A percentile compares a stretch with the other conserved stretches of the same genome.
phyloP scores from a whole-genome alignment of 1,140 invertebrate genomes.

The Littorina saxatilis region DNA sequence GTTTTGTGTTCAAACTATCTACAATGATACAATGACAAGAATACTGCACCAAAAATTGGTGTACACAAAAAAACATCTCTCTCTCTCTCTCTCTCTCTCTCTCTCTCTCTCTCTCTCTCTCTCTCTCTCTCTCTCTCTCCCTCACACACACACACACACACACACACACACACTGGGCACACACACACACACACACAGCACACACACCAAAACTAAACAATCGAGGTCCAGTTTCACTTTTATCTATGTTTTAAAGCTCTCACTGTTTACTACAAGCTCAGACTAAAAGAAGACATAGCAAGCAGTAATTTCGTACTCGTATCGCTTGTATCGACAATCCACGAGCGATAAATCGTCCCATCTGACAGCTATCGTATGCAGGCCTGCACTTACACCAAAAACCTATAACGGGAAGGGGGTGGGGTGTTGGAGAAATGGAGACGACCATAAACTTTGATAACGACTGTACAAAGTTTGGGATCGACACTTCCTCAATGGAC shows the following conservation, averaged over 20 bases:
- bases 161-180: too few species aligned
- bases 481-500: not conserved
- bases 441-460: not conserved
- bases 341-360: not conserved
- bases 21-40: too few species aligned
- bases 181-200: too few species aligned
- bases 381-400: too few species aligned
- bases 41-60: too few species aligned
- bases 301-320: not conserved
- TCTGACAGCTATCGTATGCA: too few species aligned
- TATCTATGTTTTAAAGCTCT: too few species aligned
- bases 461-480: slow-evolving; percentile 1
- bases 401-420: not conserved
- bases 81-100: not conserved
- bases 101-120: slow-evolving; percentile 10
- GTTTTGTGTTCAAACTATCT: too few species aligned
- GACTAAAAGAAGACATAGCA: not conserved
- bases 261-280: too few species aligned
- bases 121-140: slow-evolving; percentile 29
- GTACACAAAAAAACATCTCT: too few species aligned
- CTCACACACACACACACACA: not conserved
- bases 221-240: too few species aligned
- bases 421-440: not conserved
- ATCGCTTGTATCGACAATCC: not conserved
- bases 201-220: too few species aligned